These are phyloP conservation scores for Drosophila niveifrons DNA, from an alignment of 2,888 invertebrate species.

Conservation along the genomic window DNA sequence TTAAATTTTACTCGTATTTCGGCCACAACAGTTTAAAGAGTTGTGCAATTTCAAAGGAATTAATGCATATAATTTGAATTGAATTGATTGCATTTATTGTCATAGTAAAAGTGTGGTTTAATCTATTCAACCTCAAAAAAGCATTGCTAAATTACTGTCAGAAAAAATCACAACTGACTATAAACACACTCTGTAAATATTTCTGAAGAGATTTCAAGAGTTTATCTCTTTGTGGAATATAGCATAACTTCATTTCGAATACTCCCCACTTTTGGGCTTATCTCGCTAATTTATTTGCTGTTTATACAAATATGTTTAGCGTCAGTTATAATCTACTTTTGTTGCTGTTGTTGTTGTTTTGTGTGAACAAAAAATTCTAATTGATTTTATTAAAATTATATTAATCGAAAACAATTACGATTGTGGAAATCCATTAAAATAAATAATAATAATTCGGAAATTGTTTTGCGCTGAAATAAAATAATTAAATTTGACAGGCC, in stretches of 20 bases:
- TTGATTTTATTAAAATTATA: conserved; percentile 62
- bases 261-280: not conserved
- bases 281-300: conserved; percentile 15
- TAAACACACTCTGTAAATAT: not conserved
- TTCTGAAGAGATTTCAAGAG: too few relatives aligned
- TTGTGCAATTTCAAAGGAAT: not conserved
- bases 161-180: too few relatives aligned
- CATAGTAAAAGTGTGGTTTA: conserved; percentile 3
- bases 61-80: conserved; percentile 14
- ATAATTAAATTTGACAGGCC: conserved; percentile 75
- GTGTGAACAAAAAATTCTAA: conserved; percentile 41
- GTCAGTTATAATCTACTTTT: conserved; percentile 27
- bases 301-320: conserved; percentile 34
- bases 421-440: conserved; percentile 55
- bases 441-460: conserved; percentile 61
- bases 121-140: conserved; percentile 1
- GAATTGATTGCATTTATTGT: conserved; percentile 1
- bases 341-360: conserved; percentile 1
- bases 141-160: not conserved
- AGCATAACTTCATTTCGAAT: not conserved
- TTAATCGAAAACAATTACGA: conserved; percentile 67
- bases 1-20: not conserved
- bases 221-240: not conserved
- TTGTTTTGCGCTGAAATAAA: conserved; percentile 55
- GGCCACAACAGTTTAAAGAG: not conserved